phyloP scores from a whole-genome alignment of 2,113 vertebrate genomes.

The Miniopterus natalensis region DNA sequence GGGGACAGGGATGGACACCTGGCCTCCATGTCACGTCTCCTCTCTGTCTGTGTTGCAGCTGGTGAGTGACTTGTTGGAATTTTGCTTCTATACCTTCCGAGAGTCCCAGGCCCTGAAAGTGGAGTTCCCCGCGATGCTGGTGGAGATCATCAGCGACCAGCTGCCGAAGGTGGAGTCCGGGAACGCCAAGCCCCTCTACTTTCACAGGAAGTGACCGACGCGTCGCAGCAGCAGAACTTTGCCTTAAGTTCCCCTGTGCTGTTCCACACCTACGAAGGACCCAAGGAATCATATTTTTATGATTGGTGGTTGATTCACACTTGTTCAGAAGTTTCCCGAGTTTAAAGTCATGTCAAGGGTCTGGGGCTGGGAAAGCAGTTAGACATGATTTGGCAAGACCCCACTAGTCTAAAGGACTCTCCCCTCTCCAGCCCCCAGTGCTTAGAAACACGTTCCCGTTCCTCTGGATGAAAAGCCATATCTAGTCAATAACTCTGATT shows the following conservation, averaged over 20 bases:
- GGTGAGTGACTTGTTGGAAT: conserved; percentile 96
- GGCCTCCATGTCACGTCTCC: background rate
- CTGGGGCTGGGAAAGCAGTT: conserved; percentile 84
- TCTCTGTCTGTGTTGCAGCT: conserved; percentile 90
- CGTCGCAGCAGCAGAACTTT: conserved; percentile 89
- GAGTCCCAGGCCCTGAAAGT: conserved; percentile 99
- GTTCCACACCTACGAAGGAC: conserved; percentile 88
- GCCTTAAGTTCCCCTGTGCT: conserved; percentile 92
- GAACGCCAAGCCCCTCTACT: conserved; percentile 98
- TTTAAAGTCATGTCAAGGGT: conserved; percentile 83
- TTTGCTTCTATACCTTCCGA: conserved; percentile 99
- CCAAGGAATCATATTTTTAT: conserved; percentile 87
- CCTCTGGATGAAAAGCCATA: conserved; percentile 99
- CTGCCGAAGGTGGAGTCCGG: conserved; percentile 99
- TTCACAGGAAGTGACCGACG: conserved; percentile 97
- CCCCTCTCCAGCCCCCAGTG: conserved; percentile 88
- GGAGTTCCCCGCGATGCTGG: conserved; percentile 99
- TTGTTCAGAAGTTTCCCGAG: conserved; percentile 84
- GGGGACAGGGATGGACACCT: fast-evolving
- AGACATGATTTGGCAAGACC: conserved; percentile 82
- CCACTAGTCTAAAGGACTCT: conserved; percentile 78
- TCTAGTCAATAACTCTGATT: conserved; percentile 95
- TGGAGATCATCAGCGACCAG: conserved; percentile 99
- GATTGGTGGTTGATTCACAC: conserved; percentile 84
- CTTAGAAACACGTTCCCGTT: conserved; percentile 92